A percentile compares a stretch with the other conserved stretches of the same genome.
Conservation (phyloP, 1,140 invertebrate species). For the Tyrophagus putrescentiae region DNA sequence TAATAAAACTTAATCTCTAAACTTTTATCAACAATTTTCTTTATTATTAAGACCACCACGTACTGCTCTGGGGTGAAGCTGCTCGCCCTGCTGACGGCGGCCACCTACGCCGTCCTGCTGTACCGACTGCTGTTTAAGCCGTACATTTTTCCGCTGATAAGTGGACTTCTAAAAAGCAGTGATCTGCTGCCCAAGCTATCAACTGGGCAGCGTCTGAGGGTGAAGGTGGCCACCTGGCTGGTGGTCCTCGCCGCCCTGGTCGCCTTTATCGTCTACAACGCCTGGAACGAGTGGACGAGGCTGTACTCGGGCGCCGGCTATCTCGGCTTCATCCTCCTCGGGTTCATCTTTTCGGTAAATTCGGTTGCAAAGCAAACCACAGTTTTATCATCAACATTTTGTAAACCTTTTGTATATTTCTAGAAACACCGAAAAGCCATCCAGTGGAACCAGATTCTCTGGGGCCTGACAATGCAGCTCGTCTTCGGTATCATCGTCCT, state of each 20-base stretch:
- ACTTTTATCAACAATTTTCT: neutral
- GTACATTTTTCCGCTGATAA: slow-evolving; percentile 33
- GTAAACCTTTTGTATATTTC: neutral
- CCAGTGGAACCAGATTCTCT: slow-evolving; percentile 58
- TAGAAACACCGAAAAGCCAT: slow-evolving; percentile 37
- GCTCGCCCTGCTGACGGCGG: slow-evolving; percentile 46
- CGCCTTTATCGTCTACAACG: slow-evolving; percentile 40
- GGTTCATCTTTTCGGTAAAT: slow-evolving; percentile 30
- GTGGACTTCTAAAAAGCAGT: slow-evolving; percentile 8
- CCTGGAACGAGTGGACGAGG: slow-evolving; percentile 42
- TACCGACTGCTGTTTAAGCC: slow-evolving; percentile 50
- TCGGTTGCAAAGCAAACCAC: neutral
- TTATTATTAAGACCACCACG: slow-evolving; percentile 27
- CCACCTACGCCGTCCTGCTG: slow-evolving; percentile 46
- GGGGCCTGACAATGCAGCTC: slow-evolving; percentile 70
- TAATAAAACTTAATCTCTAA: neutral
- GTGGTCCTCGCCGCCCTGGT: slow-evolving; percentile 43
- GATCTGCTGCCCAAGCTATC: slow-evolving; percentile 7
- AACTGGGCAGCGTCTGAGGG: neutral
- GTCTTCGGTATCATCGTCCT: slow-evolving; percentile 69
- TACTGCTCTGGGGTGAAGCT: slow-evolving; percentile 57
- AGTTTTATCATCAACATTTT: neutral
- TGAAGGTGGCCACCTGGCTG: slow-evolving; percentile 33
- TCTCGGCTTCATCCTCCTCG: slow-evolving; percentile 30
- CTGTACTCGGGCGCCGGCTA: slow-evolving; percentile 33